These are phyloP conservation scores for Pseudorectes ferrugineus DNA, from an alignment of 2,113 vertebrate species.

Conservation along the genomic window DNA sequence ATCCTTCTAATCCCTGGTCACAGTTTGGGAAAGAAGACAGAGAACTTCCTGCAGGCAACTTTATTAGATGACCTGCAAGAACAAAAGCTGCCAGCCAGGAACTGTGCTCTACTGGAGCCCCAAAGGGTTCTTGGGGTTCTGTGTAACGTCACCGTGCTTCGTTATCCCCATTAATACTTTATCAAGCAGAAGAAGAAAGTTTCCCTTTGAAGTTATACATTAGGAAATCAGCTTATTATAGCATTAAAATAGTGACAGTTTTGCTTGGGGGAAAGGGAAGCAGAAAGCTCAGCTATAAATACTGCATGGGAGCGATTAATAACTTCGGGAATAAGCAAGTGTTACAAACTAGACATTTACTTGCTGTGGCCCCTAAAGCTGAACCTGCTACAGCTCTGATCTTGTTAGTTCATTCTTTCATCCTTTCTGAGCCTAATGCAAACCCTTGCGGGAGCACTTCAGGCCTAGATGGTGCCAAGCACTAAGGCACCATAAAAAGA, in stretches of 20 bases:
- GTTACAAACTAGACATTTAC: constrained; percentile 7
- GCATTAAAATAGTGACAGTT: constrained; percentile 16
- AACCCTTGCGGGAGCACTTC: background rate
- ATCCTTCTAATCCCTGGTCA: background rate
- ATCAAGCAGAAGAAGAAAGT: background rate
- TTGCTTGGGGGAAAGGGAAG: constrained; percentile 16
- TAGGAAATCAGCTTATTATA: constrained; percentile 23
- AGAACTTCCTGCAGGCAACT: background rate
- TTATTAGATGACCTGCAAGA: background rate
- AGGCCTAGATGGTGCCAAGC: background rate
- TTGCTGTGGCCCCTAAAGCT: constrained; percentile 28
- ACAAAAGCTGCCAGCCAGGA: background rate
- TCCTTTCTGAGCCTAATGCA: background rate
- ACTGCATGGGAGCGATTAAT: background rate
- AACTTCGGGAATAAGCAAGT: constrained; percentile 34
- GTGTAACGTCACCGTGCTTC: accelerated
- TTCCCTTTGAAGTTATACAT: constrained; percentile 37
- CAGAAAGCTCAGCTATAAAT: background rate
- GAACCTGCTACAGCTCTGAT: constrained; percentile 22
- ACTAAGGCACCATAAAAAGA: background rate
- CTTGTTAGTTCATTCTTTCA: constrained; percentile 3
- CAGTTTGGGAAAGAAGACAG: background rate
- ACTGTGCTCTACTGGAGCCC: background rate
- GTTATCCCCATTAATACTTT: background rate
- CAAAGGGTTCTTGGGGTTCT: background rate